phyloP scores from a whole-genome alignment of 2,797 vertebrate species.

The Esox lucius region DNA sequence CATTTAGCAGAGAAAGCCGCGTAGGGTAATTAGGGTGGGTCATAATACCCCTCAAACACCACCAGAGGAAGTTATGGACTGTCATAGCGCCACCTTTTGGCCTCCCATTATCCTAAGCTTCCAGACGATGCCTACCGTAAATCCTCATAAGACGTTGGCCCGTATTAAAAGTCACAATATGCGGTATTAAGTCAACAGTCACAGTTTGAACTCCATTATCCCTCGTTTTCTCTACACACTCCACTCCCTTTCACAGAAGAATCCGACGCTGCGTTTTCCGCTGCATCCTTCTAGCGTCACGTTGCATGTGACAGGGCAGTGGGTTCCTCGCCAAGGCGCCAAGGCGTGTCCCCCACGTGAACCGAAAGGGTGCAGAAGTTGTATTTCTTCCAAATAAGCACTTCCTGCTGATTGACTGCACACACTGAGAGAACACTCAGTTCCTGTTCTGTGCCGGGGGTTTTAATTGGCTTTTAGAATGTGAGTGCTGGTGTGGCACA shows the following conservation, averaged over 20 bases:
- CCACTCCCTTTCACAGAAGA: background rate
- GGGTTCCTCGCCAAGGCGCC: too few species aligned
- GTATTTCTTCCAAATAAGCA: background rate
- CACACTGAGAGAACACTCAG: background rate
- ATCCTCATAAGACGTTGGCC: background rate
- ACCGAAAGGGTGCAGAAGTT: background rate
- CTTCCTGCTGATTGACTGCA: background rate
- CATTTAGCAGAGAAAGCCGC: conserved; percentile 4
- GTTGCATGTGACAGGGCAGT: background rate
- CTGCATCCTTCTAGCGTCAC: background rate
- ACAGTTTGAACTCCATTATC: too few species aligned
- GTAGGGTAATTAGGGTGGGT: background rate
- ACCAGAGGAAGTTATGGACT: background rate
- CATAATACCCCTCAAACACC: background rate
- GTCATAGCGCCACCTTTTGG: background rate
- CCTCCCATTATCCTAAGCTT: background rate
- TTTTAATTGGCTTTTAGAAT: background rate
- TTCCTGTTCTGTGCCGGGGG: background rate
- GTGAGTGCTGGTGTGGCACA: background rate
- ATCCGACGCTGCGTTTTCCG: background rate
- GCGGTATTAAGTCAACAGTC: background rate
- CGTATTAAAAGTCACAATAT: background rate
- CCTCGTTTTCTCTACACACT: too few species aligned
- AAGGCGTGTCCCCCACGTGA: background rate
- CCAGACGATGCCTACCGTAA: background rate